These are phyloP conservation scores for Tenualosa ilisha DNA, from an alignment of 2,797 vertebrate species.

Conservation along the genomic window DNA sequence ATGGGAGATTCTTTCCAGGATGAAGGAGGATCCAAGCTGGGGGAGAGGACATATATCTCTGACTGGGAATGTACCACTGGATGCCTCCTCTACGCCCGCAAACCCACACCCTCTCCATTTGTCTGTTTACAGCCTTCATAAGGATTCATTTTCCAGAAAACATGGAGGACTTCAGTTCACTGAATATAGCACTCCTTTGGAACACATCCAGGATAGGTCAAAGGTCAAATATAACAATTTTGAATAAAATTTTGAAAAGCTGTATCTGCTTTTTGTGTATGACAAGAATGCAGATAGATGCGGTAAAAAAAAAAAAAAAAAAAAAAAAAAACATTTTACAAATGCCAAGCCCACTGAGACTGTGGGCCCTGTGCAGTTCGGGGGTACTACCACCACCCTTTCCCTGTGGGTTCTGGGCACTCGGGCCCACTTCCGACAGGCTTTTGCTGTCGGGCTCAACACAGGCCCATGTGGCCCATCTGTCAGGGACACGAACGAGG, in stretches of 20 bases:
- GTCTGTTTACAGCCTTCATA: background rate
- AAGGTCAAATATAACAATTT: background rate
- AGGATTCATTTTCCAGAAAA: background rate
- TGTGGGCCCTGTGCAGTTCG: background rate
- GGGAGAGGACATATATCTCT: background rate
- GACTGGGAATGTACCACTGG: background rate
- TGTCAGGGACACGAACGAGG: constrained; percentile 15
- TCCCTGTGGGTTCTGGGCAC: background rate
- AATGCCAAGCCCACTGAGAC: background rate
- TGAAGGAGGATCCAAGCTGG: constrained; percentile 44
- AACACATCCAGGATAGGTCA: background rate
- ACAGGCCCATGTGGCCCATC: background rate
- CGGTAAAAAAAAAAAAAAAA: no score
- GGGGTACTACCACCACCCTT: background rate
- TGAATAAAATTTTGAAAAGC: no score
- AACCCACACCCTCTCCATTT: background rate
- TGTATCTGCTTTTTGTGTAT: no score
- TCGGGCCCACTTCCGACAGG: constrained; percentile 12
- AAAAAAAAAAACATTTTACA: no score
- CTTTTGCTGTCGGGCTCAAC: background rate
- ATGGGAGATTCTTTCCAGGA: constrained; percentile 67
- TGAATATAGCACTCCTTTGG: background rate
- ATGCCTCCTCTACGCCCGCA: background rate
- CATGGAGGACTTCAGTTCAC: background rate
- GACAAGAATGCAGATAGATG: no score